Conservation (phyloP, 1,140 invertebrate species). For the Drosophila grimshawi region DNA sequence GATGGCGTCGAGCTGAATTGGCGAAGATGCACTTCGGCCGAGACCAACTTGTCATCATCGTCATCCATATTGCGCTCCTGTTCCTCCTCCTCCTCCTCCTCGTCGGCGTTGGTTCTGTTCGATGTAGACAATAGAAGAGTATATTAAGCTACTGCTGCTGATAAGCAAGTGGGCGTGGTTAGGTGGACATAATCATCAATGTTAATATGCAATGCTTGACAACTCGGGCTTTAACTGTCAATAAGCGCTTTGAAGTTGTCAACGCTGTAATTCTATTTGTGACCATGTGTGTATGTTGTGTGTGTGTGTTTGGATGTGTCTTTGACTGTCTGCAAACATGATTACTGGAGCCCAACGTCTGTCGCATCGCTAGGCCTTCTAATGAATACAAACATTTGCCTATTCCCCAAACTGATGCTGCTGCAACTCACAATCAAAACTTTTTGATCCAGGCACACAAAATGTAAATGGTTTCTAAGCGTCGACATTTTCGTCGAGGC, state of each 20-base stretch:
- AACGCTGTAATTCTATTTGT: constrained; percentile 33
- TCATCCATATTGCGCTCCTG: constrained; percentile 72
- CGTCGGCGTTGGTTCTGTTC: constrained; percentile 42
- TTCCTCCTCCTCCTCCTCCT: constrained; percentile 48
- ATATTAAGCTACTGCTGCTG: background rate
- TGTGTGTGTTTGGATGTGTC: background rate
- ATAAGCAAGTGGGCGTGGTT: background rate
- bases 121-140: background rate
- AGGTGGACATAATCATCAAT: constrained; percentile 8
- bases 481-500: constrained; percentile 44
- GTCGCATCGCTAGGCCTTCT: background rate
- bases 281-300: background rate
- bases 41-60: constrained; percentile 77
- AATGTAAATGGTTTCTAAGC: constrained; percentile 59
- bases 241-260: constrained; percentile 65
- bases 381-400: constrained; percentile 51
- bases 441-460: constrained; percentile 13
- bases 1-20: constrained; percentile 72
- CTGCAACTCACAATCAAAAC: constrained; percentile 33
- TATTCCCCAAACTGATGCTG: background rate
- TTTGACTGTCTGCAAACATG: constrained; percentile 9
- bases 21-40: constrained; percentile 74
- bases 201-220: constrained; percentile 9
- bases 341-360: constrained; percentile 4
- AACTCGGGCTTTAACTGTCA: constrained; percentile 35